phyloP scores from a whole-genome alignment of 2,113 vertebrate species.

The Ciconia stormi region DNA sequence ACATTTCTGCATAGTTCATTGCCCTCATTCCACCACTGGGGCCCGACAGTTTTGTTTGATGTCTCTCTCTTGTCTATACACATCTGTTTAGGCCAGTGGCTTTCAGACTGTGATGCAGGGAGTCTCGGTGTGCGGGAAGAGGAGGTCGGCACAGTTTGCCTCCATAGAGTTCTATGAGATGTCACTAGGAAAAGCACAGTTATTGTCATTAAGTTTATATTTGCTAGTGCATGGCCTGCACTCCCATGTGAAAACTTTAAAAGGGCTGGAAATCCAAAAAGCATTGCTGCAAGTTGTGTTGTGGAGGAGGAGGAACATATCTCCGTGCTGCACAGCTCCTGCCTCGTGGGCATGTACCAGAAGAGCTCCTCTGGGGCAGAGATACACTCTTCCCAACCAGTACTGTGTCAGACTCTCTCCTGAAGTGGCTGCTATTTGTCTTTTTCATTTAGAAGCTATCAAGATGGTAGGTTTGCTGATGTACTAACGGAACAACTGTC shows the following conservation, averaged over 20 bases:
- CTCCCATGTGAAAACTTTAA: not conserved
- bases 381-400: not conserved
- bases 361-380: not conserved
- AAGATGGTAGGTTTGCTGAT: not conserved
- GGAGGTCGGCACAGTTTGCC: not conserved
- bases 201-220: not conserved
- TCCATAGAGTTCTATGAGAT: not conserved
- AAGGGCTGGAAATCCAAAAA: not conserved
- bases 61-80: not conserved
- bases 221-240: not conserved
- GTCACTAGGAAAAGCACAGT: not conserved
- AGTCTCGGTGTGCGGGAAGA: not conserved
- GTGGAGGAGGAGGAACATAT: not conserved
- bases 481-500: not conserved
- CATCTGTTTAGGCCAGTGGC: not conserved
- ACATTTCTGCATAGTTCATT: constrained; percentile 36
- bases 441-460: not conserved
- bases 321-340: accelerated
- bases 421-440: not conserved
- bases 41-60: not conserved
- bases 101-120: not conserved
- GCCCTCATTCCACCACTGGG: constrained; percentile 14
- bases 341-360: not conserved
- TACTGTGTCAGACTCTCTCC: not conserved
- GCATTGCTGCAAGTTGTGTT: not conserved